These are phyloP conservation scores for Rapana venosa DNA, from an alignment of 2,888 invertebrate species.

Conservation along the genomic window DNA sequence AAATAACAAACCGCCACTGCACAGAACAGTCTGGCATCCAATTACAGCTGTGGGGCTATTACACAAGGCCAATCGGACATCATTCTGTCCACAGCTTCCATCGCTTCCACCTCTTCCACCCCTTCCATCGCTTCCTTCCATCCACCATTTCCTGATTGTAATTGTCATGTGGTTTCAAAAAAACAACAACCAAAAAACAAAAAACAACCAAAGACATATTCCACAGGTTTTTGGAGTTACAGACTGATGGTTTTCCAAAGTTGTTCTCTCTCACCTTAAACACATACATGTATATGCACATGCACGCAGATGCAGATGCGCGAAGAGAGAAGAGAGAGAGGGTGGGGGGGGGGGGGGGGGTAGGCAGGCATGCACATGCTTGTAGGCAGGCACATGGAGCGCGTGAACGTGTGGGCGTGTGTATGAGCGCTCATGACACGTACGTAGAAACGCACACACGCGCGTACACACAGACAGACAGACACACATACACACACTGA, in stretches of 20 bases:
- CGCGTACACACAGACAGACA: conserved; percentile 7
- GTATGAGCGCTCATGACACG: conserved; percentile 1
- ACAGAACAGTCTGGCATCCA: too few species aligned
- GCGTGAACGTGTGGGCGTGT: not conserved
- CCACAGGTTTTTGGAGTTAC: not conserved
- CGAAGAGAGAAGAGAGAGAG: not conserved
- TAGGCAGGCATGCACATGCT: not conserved
- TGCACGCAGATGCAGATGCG: not conserved
- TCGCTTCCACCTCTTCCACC: too few species aligned
- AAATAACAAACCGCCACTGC: too few species aligned
- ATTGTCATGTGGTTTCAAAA: too few species aligned
- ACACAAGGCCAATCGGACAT: too few species aligned
- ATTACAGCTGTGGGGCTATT: too few species aligned
- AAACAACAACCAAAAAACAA: too few species aligned
- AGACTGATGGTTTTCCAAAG: too few species aligned
- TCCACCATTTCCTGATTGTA: too few species aligned
- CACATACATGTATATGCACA: not conserved
- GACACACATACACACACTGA: not conserved
- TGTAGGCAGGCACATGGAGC: not conserved
- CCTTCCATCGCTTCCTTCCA: too few species aligned
- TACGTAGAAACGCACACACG: not conserved
- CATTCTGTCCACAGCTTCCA: too few species aligned
- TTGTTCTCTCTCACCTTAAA: not conserved
- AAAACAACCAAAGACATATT: not conserved
- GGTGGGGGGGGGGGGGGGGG: too few species aligned